Conservation (phyloP, 2,113 vertebrate species). For the Caretta caretta region DNA sequence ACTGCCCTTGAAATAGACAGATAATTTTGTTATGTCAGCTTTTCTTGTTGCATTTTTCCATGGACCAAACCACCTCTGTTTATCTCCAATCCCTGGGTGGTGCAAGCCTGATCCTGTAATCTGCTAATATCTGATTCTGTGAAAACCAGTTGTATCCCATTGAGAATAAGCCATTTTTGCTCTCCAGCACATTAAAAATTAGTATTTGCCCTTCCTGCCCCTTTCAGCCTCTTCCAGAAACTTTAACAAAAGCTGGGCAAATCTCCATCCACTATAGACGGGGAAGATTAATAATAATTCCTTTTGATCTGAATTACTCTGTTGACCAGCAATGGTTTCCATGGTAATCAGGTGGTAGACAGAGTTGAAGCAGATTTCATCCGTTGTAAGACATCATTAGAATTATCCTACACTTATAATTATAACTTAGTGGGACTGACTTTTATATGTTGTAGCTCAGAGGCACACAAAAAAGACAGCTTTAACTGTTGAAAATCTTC, state of each 20-base stretch:
- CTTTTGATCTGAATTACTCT: constrained; percentile 80
- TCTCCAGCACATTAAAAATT: constrained; percentile 74
- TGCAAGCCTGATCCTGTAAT: constrained; percentile 67
- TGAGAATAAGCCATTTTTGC: constrained; percentile 67
- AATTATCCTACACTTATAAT: constrained; percentile 81
- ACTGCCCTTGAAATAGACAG: constrained; percentile 56
- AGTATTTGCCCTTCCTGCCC: constrained; percentile 78
- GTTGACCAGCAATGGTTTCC: constrained; percentile 78
- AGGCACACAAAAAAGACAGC: constrained; percentile 62
- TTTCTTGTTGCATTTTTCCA: constrained; percentile 44
- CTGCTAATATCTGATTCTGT: constrained; percentile 75
- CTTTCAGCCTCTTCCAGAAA: constrained; percentile 74
- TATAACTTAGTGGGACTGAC: constrained; percentile 71
- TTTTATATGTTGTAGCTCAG: constrained; percentile 64
- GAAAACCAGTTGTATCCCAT: constrained; percentile 52
- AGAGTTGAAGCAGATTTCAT: constrained; percentile 77
- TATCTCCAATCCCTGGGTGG: constrained; percentile 57
- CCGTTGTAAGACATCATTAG: constrained; percentile 80
- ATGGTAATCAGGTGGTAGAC: constrained; percentile 81
- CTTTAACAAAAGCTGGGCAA: constrained; percentile 76
- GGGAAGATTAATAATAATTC: constrained; percentile 82
- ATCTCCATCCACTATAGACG: constrained; percentile 73
- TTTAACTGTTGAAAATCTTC: constrained; percentile 53
- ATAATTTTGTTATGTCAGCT: constrained; percentile 69
- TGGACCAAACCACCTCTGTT: constrained; percentile 68